phyloP scores from a whole-genome alignment of 2,797 vertebrate species.

The Chelon labrosus region DNA sequence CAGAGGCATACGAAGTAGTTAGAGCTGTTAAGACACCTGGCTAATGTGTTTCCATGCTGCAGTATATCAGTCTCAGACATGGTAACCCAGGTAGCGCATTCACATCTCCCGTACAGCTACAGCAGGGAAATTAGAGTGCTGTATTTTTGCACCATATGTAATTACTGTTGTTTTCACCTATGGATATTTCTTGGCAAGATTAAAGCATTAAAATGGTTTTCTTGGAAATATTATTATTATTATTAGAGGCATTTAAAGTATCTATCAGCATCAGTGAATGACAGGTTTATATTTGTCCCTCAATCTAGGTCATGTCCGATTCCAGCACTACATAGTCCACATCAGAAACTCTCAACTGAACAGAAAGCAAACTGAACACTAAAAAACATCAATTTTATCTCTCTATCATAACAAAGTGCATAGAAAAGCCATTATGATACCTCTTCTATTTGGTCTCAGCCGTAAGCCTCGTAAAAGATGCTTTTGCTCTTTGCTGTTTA shows the following conservation, averaged over 20 bases:
- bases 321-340: neutral
- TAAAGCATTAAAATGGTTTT: no score
- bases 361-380: neutral
- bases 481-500: neutral
- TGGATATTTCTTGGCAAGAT: neutral
- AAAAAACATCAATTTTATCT: no score
- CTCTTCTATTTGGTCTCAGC: neutral
- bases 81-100: neutral
- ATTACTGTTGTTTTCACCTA: neutral
- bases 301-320: no score
- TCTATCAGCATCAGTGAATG: neutral
- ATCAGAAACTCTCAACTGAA: neutral
- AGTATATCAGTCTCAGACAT: neutral
- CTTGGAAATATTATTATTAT: no score
- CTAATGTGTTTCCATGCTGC: neutral
- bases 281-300: neutral
- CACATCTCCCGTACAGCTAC: neutral
- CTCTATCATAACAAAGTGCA: no score
- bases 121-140: no score
- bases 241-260: no score
- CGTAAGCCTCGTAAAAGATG: neutral
- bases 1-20: no score
- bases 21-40: neutral
- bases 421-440: no score
- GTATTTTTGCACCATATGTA: no score